A percentile compares a stretch with the other conserved stretches of the same genome.
These are phyloP conservation scores for Eulithis testata DNA, from an alignment of 2,888 invertebrate genomes.

Conservation along the genomic window DNA sequence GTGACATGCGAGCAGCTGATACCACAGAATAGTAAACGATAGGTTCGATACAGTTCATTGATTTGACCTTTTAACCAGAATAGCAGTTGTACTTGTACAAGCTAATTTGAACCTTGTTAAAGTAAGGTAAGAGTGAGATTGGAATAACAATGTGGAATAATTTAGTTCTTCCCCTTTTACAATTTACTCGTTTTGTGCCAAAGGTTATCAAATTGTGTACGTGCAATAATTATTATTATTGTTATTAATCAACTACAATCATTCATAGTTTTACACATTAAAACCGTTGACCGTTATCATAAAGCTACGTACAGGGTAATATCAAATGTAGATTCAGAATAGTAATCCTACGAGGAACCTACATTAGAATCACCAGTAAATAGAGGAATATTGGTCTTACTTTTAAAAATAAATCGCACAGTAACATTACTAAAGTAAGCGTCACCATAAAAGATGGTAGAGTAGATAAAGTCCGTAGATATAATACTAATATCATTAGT, in stretches of 20 bases:
- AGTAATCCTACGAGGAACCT: no score
- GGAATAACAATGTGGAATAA: not conserved
- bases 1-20: constrained; percentile 4
- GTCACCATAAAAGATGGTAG: no score
- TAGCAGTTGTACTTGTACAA: not conserved
- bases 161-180: constrained; percentile 22
- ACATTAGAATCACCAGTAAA: no score
- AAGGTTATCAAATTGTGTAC: constrained; percentile 22
- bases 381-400: not conserved
- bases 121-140: not conserved
- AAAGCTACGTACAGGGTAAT: no score
- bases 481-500: no score
- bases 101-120: not conserved
- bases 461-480: no score
- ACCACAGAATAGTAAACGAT: constrained; percentile 11
- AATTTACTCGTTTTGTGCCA: constrained; percentile 5
- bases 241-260: not conserved
- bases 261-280: not conserved
- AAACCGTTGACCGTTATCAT: no score
- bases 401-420: no score
- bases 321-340: no score
- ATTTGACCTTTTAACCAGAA: constrained; percentile 14
- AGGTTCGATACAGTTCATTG: constrained; percentile 4
- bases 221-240: no score
- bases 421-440: no score